Base-by-base conservation (phyloP, 2,797 vertebrate genomes). In the Diglossa cyanea region DNA sequence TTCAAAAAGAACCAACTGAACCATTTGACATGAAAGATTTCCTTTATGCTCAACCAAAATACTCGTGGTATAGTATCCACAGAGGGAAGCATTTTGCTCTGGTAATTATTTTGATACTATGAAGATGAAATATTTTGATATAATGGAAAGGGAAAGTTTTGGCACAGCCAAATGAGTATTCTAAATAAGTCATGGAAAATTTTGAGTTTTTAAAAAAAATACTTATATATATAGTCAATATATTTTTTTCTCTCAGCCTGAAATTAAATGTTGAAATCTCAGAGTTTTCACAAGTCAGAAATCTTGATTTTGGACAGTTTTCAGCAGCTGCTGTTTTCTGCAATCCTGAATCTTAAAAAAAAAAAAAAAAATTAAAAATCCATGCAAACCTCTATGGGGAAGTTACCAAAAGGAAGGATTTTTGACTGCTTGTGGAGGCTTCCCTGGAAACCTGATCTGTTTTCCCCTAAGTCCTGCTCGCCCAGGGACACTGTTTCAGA, bases 361-460 rank as follows among this genome's bases (percentile, higher is more conserved):
- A 33, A 40, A 30, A 14, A 17, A 33, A 16, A 47, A 47, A 45
- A 45, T 3, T 3, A 10, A 48, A 65, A 65, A 5, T 23, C 44
- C 35, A 42, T 10, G 30, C 51, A 92, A 47, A 54, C 16, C 44
- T 76, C 75, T 51, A 3, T 9, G 70, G 82, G 82, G 85, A 78
- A 79, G 63, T 61, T 54, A 40, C 55, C 79, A 73, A 79, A 72
- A 47, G 1, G 16, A 54, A 76, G 44, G 55, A 62, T 79, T 82
- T 78, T 88, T 86, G 82, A 60, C 88, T 54, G 63, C 47, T 55
- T 35, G 11, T 1, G 3, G 44, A 45, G 44, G 42, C 37, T 86
- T 66, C 54, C 91, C 76, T 88, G 76, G 94, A 93, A 90, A 88
- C 47, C 40, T 51, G 72, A 80, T 80, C 51, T 66, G 18, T 90